These are phyloP conservation scores for Sceliomorpha sp. DNA, from an alignment of 2,888 invertebrate species.

Conservation along the genomic window DNA sequence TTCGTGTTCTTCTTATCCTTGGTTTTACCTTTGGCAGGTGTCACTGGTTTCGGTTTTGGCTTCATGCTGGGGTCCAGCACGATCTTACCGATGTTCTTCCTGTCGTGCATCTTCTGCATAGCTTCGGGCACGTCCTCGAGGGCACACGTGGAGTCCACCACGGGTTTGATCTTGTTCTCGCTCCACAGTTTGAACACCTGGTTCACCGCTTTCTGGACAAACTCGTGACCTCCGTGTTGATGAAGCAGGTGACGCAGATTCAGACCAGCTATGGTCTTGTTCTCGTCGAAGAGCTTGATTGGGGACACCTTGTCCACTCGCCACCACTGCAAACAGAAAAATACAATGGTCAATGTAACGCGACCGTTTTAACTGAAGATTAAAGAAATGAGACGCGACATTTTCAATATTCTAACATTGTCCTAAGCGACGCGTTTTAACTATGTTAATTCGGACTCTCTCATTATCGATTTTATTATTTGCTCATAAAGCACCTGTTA, in stretches of 20 bases:
- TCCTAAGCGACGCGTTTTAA: too few species aligned
- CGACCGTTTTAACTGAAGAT: too few species aligned
- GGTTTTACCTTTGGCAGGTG: conserved; percentile 88
- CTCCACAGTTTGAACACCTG: conserved; percentile 88
- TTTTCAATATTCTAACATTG: too few species aligned
- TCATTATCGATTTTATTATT: too few species aligned
- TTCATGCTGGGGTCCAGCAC: conserved; percentile 90
- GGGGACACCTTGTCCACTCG: conserved; percentile 95
- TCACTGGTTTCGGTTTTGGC: conserved; percentile 90
- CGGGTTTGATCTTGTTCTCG: conserved; percentile 89
- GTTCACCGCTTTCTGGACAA: conserved; percentile 86
- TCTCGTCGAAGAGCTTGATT: conserved; percentile 93
- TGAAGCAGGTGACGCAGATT: conserved; percentile 91
- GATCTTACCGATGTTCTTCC: conserved; percentile 94
- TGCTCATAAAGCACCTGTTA: too few species aligned
- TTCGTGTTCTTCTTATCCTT: conserved; percentile 87
- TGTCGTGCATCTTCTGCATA: conserved; percentile 96
- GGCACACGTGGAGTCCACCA: conserved; percentile 92
- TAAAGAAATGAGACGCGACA: too few species aligned
- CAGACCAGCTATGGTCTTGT: conserved; percentile 90
- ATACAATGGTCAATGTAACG: background rate
- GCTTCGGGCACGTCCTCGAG: conserved; percentile 93
- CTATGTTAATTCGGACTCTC: too few species aligned
- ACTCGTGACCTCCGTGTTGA: conserved; percentile 87
- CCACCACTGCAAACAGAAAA: conserved; percentile 87